Evolutionary conservation across 2,113 vertebrate species (phyloP), one percentile per base, ranked within the genome.

Genomic region (Zootoca vivipara): DNA sequence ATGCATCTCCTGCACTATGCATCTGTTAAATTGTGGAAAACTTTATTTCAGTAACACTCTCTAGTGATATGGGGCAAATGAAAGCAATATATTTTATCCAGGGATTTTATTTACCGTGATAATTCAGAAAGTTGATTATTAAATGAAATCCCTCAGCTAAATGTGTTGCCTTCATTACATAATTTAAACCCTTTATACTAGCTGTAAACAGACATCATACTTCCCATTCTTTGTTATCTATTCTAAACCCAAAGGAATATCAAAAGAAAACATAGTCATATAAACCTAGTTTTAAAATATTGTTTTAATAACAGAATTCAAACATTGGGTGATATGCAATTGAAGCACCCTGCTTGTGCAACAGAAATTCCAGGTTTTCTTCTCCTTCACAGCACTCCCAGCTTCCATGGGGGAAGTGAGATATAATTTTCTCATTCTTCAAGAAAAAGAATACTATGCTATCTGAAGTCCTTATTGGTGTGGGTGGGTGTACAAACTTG

Each of bases 91-190:
- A 22, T 62, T 42, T 73, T 28, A 88, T 12, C 9, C 69, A 85
- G 85, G 24, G 22, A 75, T 86, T 72, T 86, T 2, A 38, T 40
- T 87, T 26, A 83, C n/a, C n/a, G n/a, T n/a, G n/a, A 46, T 77
- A 78, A 40, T 15, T n/a, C 70, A 58, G 18, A 79, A 91, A 88
- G 81, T 73, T 86, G 83, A 52, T 56, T n/a, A 72, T 46, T 70
- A 69, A 89, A 85, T 62, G 89, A 84, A 83, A 89, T 85, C 83
- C 83, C 46, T 56, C 83, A 35, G 83, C n/a, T 78, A 40, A 85
- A 70, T 22, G 38, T 92, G 77, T 2, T 4, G 33, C 72, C 70
- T 87, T 85, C 78, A 52, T 5, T 86, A 30, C 35, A 78, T 86
- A 72, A 89, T 69, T n/a, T 85, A 83, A 83, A 78, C 78, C 46